Conservation (phyloP, 2,113 vertebrate genomes). For the Nycticorax nycticorax region DNA sequence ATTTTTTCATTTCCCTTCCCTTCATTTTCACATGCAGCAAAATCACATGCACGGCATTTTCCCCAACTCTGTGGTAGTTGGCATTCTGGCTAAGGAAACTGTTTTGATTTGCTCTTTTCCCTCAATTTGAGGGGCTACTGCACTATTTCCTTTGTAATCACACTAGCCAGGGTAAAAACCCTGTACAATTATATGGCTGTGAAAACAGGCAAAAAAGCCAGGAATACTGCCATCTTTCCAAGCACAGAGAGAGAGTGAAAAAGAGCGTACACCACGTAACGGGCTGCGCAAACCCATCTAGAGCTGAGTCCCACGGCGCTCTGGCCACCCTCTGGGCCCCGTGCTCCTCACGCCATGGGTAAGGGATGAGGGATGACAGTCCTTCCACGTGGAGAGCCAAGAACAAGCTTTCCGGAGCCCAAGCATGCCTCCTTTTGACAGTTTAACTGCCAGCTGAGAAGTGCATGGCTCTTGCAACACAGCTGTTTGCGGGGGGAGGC, state of each 20-base stretch:
- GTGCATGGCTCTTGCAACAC: neutral
- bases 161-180: neutral
- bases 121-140: neutral
- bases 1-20: conserved; percentile 39
- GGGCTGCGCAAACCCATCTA: neutral
- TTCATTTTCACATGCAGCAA: conserved; percentile 16
- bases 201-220: neutral
- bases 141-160: neutral
- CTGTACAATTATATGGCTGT: neutral
- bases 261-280: neutral
- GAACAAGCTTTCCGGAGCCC: neutral
- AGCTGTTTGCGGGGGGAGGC: neutral
- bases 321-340: neutral
- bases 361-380: neutral
- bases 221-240: neutral
- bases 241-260: neutral
- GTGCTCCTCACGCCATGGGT: rapidly evolving
- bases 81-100: neutral
- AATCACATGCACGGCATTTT: neutral
- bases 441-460: neutral
- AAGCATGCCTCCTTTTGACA: neutral
- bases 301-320: neutral
- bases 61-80: neutral
- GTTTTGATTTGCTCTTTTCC: conserved; percentile 16
- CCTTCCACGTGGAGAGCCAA: neutral